phyloP scores from a whole-genome alignment of 1,140 invertebrate genomes.

The Scaptomyza pallida region DNA sequence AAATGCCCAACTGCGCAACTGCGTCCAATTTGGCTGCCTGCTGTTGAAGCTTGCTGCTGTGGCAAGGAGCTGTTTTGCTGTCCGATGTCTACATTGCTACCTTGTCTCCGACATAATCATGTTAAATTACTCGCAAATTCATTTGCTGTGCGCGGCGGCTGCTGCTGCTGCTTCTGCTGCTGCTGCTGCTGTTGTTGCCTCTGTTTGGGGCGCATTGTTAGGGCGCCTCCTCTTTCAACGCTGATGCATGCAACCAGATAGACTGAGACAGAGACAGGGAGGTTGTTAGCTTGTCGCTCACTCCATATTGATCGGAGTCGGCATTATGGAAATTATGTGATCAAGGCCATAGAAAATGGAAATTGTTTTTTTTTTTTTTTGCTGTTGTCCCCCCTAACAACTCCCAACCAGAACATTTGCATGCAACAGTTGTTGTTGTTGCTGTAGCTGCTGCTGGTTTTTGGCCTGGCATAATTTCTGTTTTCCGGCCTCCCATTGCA shows the following conservation, averaged over 20 bases:
- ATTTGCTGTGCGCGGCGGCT: constrained; percentile 68
- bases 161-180: not conserved
- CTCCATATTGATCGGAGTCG: constrained; percentile 76
- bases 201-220: constrained; percentile 74
- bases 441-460: constrained; percentile 19
- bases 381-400: not conserved
- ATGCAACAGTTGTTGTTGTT: constrained; percentile 19
- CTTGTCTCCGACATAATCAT: constrained; percentile 81
- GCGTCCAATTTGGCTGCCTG: constrained; percentile 69
- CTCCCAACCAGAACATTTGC: constrained; percentile 52
- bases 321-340: constrained; percentile 82
- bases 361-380: constrained; percentile 65
- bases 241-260: constrained; percentile 59
- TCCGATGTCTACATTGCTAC: constrained; percentile 78
- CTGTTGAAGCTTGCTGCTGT: no score
- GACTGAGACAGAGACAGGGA: not conserved
- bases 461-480: constrained; percentile 39
- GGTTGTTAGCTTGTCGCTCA: constrained; percentile 75
- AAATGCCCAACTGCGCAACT: constrained; percentile 64
- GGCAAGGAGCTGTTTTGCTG: constrained; percentile 40
- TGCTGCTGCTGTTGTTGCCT: constrained; percentile 27
- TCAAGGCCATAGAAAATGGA: constrained; percentile 82
- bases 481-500: constrained; percentile 44
- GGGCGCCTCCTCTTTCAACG: constrained; percentile 66
- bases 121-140: constrained; percentile 83